Evolutionary conservation across 1,140 invertebrate species (phyloP).

Genomic region (Andricus grossulariae): DNA sequence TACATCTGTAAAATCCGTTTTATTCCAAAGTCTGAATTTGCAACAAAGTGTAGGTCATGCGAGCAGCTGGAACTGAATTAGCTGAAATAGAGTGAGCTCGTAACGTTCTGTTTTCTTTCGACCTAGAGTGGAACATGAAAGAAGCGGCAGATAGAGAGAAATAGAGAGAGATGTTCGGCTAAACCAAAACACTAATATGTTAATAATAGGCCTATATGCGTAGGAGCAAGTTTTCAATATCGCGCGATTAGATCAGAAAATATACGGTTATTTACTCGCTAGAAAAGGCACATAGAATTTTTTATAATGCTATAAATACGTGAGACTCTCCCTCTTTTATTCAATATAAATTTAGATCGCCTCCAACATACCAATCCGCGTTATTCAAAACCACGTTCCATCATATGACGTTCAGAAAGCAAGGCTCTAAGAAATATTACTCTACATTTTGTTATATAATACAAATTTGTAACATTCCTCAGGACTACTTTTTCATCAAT

Average conservation of each 20-base stretch:
- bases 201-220: neutral
- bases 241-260: constrained; percentile 13
- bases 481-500: no score
- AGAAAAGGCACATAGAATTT: constrained; percentile 19
- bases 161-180: neutral
- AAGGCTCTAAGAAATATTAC: neutral
- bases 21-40: no score
- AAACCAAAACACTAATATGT: neutral
- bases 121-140: neutral
- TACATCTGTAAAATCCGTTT: no score
- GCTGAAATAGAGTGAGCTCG: neutral
- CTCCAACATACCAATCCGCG: neutral
- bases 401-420: neutral
- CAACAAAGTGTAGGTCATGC: no score
- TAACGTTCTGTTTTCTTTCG: neutral
- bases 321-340: constrained; percentile 17
- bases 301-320: constrained; percentile 20
- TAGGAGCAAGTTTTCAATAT: constrained; percentile 12
- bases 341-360: constrained; percentile 23
- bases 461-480: neutral
- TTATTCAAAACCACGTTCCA: constrained; percentile 8
- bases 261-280: constrained; percentile 1
- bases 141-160: neutral
- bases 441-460: neutral
- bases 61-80: no score